Percentiles rank a stretch among this genome's conserved stretches.
Conservation (phyloP, 2,113 vertebrate species). For the Chelonoidis abingdonii region DNA sequence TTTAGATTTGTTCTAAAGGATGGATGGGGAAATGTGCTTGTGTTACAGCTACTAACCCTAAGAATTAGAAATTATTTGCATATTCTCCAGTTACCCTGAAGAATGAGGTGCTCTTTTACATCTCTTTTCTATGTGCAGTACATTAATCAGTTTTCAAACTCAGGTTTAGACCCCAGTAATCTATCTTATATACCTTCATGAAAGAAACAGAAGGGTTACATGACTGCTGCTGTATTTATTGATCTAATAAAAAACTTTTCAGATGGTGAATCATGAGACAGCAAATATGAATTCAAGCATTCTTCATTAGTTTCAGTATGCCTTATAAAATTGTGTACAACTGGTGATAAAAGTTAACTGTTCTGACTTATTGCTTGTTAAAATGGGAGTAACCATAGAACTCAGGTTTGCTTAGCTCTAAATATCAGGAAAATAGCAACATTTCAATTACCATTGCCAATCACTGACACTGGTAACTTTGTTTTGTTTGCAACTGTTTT, state of each 20-base stretch:
- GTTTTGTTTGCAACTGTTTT: slow-evolving; percentile 29
- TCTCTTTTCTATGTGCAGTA: not conserved
- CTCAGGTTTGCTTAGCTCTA: not conserved
- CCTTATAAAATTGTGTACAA: slow-evolving; percentile 3
- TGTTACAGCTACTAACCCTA: not conserved
- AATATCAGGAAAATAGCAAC: not conserved
- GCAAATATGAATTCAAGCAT: not conserved
- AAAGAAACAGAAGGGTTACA: not conserved
- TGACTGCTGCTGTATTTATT: not conserved
- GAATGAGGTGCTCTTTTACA: not conserved
- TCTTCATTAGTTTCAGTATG: not conserved
- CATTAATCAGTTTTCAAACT: not conserved
- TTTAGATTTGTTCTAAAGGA: not conserved
- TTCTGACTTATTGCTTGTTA: slow-evolving; percentile 6
- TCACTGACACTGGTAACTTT: not conserved
- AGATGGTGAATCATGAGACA: not conserved
- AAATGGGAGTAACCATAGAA: not conserved
- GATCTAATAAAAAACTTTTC: slow-evolving; percentile 29
- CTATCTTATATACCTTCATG: not conserved
- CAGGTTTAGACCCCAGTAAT: not conserved
- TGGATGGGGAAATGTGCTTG: not conserved
- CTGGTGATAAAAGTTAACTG: not conserved
- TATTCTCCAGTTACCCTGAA: not conserved
- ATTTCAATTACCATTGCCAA: slow-evolving; percentile 5
- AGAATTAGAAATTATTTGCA: not conserved